Conservation (phyloP, 2,888 invertebrate genomes). For the Halictus quadricinctus region DNA sequence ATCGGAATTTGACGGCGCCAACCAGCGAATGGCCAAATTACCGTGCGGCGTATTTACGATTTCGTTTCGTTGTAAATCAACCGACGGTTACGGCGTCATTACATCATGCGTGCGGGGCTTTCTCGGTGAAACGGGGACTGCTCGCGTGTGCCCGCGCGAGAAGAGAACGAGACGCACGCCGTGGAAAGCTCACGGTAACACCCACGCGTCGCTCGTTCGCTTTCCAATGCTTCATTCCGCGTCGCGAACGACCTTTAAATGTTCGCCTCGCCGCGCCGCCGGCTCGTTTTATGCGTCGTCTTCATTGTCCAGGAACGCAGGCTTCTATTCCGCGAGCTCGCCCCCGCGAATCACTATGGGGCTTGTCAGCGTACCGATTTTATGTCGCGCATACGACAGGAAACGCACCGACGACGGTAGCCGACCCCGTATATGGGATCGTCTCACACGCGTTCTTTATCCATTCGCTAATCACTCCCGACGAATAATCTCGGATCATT, state of each 20-base stretch:
- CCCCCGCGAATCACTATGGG: slow-evolving; percentile 20
- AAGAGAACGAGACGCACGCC: slow-evolving; percentile 9
- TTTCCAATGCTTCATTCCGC: slow-evolving; percentile 64
- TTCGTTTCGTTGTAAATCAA: slow-evolving; percentile 66
- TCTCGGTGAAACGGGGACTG: slow-evolving; percentile 43
- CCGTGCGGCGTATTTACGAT: slow-evolving; percentile 28
- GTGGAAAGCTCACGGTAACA: slow-evolving; percentile 60
- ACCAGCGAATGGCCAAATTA: slow-evolving; percentile 23
- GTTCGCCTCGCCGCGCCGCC: slow-evolving; percentile 45
- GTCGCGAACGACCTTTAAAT: slow-evolving; percentile 68
- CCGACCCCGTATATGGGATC: not conserved
- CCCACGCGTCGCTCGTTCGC: slow-evolving; percentile 70
- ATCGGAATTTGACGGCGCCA: slow-evolving; percentile 23
- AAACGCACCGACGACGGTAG: slow-evolving; percentile 6
- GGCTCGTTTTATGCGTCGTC: slow-evolving; percentile 50
- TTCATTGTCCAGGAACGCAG: slow-evolving; percentile 52
- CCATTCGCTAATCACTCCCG: no score
- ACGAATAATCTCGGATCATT: not conserved
- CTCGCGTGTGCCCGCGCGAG: slow-evolving; percentile 14
- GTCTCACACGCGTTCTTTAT: not conserved
- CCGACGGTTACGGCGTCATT: slow-evolving; percentile 68
- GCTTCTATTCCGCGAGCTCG: slow-evolving; percentile 35
- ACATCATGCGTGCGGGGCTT: slow-evolving; percentile 66
- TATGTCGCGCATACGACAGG: not conserved
- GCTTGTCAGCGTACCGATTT: slow-evolving; percentile 27